These are phyloP conservation scores for Latrodectus hesperus DNA, from an alignment of 2,888 invertebrate genomes.

Conservation along the genomic window DNA sequence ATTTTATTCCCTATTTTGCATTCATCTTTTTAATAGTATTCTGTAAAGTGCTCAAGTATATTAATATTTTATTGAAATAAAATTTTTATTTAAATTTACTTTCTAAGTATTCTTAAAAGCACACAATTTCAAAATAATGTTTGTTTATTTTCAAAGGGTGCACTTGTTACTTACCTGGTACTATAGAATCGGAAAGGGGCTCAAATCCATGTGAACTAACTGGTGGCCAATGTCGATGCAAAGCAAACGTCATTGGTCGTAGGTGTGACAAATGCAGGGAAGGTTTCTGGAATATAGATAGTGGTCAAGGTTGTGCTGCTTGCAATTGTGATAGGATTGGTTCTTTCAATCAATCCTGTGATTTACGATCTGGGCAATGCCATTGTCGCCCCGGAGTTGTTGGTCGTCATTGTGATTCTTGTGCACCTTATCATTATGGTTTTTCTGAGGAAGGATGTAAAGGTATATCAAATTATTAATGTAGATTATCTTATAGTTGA, in stretches of 20 bases:
- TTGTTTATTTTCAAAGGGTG: constrained; percentile 78
- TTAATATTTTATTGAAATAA: no score
- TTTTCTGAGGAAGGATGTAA: constrained; percentile 77
- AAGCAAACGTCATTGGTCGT: constrained; percentile 75
- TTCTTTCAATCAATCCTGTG: constrained; percentile 88
- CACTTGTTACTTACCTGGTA: constrained; percentile 90
- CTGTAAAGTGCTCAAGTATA: no score
- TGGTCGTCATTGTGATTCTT: constrained; percentile 77
- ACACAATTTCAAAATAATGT: neutral
- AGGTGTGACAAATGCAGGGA: constrained; percentile 78
- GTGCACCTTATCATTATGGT: constrained; percentile 76
- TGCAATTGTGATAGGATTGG: constrained; percentile 94
- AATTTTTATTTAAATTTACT: no score
- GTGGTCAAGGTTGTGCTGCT: constrained; percentile 76
- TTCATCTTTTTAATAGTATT: no score
- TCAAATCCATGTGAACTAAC: constrained; percentile 72
- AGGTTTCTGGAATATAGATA: constrained; percentile 83
- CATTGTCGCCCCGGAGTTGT: constrained; percentile 80
- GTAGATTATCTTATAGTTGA: no score
- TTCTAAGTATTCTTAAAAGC: no score
- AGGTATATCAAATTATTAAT: constrained; percentile 71
- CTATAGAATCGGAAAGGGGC: constrained; percentile 70
- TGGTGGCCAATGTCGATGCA: constrained; percentile 76
- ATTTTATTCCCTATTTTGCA: no score
- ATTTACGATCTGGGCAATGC: constrained; percentile 85